A percentile compares a stretch with the other conserved stretches of the same genome.
phyloP scores from a whole-genome alignment of 2,113 vertebrate genomes.

The Brachyhypopomus occidentalis region DNA sequence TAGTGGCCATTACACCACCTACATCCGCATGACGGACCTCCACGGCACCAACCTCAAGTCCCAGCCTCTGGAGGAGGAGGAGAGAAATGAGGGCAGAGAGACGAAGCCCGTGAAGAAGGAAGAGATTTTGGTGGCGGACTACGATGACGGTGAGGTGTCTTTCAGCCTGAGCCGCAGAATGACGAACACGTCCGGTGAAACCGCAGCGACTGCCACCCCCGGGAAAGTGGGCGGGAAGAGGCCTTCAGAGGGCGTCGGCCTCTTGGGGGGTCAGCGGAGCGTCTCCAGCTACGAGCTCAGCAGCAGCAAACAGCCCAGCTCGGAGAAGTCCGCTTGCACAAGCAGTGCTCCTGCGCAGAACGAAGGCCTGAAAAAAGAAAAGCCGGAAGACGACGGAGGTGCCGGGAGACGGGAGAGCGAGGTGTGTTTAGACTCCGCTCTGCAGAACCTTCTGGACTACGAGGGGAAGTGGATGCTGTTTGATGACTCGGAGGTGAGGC shows the following conservation, averaged over 20 bases:
- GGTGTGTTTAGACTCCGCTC: constrained; percentile 56
- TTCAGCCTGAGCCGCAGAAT: constrained; percentile 70
- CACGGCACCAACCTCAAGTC: constrained; percentile 72
- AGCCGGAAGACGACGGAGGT: constrained; percentile 10
- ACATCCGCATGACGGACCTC: constrained; percentile 84
- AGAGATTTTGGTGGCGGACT: constrained; percentile 64
- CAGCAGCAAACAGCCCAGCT: constrained; percentile 70
- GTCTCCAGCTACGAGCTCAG: constrained; percentile 81
- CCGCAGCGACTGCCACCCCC: constrained; percentile 34
- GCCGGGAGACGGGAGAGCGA: neutral
- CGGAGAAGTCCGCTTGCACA: constrained; percentile 75
- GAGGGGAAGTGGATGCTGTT: constrained; percentile 97
- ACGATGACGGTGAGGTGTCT: constrained; percentile 84
- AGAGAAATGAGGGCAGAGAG: constrained; percentile 57
- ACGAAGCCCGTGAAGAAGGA: constrained; percentile 73
- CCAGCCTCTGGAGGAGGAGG: constrained; percentile 61
- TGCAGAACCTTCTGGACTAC: constrained; percentile 80
- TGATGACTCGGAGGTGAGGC: constrained; percentile 93
- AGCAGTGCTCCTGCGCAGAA: constrained; percentile 55
- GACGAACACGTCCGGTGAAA: constrained; percentile 29
- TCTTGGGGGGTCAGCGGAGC: constrained; percentile 92
- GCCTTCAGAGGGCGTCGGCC: constrained; percentile 82
- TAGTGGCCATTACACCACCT: constrained; percentile 96
- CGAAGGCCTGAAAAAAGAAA: constrained; percentile 55
- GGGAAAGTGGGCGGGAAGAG: constrained; percentile 84